Evolutionary conservation across 2,888 invertebrate genomes (phyloP), one percentile per base, ranked within the genome.

Genomic region (Cancer borealis): DNA sequence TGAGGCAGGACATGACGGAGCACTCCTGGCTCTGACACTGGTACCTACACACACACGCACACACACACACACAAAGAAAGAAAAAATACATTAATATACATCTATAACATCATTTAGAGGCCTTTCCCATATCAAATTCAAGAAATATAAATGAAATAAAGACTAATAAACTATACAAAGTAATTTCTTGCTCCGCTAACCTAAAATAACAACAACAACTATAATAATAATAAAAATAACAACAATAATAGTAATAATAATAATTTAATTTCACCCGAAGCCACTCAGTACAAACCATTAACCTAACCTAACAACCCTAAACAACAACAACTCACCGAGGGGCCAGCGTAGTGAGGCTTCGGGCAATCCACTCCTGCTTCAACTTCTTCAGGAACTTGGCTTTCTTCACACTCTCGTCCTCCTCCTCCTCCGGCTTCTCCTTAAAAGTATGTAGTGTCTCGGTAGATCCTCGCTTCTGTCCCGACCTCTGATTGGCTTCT

Each of bases 1-100:
- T 98, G 92, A 99, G 97, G 96, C 99, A 99, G 0, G 99, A 98
- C 96, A 98, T 98, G 92, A 99, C 96, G 0, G 97, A 96, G 95
- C 97, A 97, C 95, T 97, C 97, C 60, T 96, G 97, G 45, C 98
- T 96, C 17, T 96, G 96, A 89, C 96, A 96, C 89, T 96, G 96
- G 95, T 96, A 96, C 73, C 96, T 95, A 79, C 88, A 39, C 30
- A 84, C 79, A 30, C 30, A 30, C 79, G 30, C 30, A 79, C 79
- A 79, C 79, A 54, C 10, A 54, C 54, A 54, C 10, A 12, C 14
- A 49, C 49, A 49, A 10, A 49, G 10, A 6, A 12, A 49, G 12
- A 49, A 12, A 49, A 0, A 54, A 54, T 12, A 54, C 54, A 54
- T 17, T 17, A 54, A 3, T 12, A 54, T 17, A 12, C 39, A 39